A percentile compares a stretch with the other conserved stretches of the same genome.
Conservation (phyloP, 2,888 invertebrate genomes). For the Myathropa florea region DNA sequence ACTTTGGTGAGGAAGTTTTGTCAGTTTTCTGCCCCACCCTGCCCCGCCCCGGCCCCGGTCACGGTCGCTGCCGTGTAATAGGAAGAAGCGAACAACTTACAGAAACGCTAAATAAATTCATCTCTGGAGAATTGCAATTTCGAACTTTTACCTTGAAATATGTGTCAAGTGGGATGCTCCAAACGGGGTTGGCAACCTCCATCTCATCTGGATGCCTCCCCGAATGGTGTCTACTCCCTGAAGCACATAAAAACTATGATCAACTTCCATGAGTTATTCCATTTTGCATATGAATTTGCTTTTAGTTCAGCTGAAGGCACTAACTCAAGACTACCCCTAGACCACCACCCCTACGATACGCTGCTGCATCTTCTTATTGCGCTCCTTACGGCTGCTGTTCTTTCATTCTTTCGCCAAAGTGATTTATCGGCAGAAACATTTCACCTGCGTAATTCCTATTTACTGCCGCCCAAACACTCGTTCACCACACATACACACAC, state of each 20-base stretch:
- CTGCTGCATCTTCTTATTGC: slow-evolving; percentile 41
- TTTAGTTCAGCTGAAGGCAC: slow-evolving; percentile 36
- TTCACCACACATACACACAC: background rate
- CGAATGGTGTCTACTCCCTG: slow-evolving; percentile 16
- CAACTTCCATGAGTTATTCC: slow-evolving; percentile 65
- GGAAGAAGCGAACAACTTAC: slow-evolving; percentile 26
- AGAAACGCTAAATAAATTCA: slow-evolving; percentile 52
- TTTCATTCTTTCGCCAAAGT: slow-evolving; percentile 42
- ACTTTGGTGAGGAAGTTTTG: slow-evolving; percentile 11
- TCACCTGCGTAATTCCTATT: slow-evolving; percentile 68
- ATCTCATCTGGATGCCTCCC: background rate
- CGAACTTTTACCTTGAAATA: slow-evolving; percentile 59
- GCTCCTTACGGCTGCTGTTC: slow-evolving; percentile 18
- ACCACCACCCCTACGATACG: background rate
- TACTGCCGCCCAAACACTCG: slow-evolving; percentile 40
- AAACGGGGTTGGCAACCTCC: background rate
- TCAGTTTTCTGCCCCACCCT: background rate
- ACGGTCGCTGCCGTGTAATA: background rate
- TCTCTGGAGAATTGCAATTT: slow-evolving; percentile 63
- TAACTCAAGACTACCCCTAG: slow-evolving; percentile 26
- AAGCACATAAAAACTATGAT: slow-evolving; percentile 60
- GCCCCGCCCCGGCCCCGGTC: background rate
- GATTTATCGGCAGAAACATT: slow-evolving; percentile 61
- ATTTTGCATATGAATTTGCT: slow-evolving; percentile 67
- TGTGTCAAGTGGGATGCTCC: slow-evolving; percentile 26